Percentiles rank a stretch among this genome's conserved stretches.
Conservation (phyloP, 2,113 vertebrate species). For the Coptodon rendalli region DNA sequence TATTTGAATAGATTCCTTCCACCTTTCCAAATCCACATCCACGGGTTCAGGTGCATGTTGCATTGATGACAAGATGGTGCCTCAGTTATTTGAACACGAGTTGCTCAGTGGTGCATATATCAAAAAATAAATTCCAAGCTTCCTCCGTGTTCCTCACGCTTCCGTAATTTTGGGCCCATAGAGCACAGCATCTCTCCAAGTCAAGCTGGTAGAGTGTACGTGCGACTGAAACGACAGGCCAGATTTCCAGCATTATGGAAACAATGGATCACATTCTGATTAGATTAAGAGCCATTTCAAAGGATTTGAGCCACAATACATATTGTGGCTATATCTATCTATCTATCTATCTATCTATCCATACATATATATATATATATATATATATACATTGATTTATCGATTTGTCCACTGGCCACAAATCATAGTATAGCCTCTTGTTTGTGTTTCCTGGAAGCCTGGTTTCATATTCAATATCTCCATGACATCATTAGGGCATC, state of each 20-base stretch:
- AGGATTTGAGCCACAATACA: neutral
- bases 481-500: neutral
- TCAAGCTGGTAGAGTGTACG: neutral
- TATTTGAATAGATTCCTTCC: neutral
- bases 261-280: neutral
- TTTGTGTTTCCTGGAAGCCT: neutral
- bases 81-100: neutral
- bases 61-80: neutral
- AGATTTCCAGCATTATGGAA: neutral
- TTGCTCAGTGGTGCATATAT: neutral
- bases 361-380: rapidly evolving
- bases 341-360: rapidly evolving
- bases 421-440: neutral
- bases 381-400: neutral
- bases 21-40: neutral
- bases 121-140: neutral
- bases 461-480: neutral
- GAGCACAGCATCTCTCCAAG: neutral
- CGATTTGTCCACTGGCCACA: neutral
- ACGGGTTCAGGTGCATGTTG: neutral
- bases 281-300: neutral
- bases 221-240: neutral
- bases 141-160: neutral
- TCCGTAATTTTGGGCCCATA: neutral
- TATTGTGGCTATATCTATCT: no score